Conservation (phyloP, 2,797 vertebrate species). For the Lophius americanus region DNA sequence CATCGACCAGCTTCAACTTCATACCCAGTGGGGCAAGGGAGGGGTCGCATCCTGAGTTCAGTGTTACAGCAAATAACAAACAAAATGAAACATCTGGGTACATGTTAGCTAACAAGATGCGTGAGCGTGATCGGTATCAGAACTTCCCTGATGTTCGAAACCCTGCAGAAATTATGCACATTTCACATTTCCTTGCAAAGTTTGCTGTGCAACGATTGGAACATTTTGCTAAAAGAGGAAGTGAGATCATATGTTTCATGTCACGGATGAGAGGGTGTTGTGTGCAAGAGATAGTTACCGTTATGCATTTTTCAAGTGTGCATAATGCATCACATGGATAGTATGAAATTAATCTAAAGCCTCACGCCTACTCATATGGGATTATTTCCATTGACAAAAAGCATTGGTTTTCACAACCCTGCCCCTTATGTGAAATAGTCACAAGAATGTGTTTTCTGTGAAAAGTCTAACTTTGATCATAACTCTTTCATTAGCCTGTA, state of each 20-base stretch:
- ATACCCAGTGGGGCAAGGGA: constrained; percentile 30
- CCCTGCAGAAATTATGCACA: constrained; percentile 6
- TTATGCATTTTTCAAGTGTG: not conserved
- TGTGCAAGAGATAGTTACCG: not conserved
- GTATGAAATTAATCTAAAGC: not conserved
- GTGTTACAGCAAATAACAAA: constrained; percentile 13
- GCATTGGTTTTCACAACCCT: not conserved
- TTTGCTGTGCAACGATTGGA: not conserved
- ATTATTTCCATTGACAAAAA: not conserved
- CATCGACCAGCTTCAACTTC: not conserved
- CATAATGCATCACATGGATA: not conserved
- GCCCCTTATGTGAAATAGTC: not conserved
- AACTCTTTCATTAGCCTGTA: not conserved
- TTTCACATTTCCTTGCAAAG: constrained; percentile 25
- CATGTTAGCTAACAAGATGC: too few relatives aligned
- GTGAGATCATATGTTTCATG: constrained; percentile 51
- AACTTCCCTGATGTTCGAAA: too few relatives aligned
- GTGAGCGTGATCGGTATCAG: too few relatives aligned
- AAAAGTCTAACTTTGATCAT: not conserved
- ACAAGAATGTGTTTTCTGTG: not conserved
- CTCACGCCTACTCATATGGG: not conserved
- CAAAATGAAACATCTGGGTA: not conserved
- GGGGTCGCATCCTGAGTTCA: constrained; percentile 36
- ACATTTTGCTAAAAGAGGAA: constrained; percentile 48
- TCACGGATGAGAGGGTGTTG: not conserved